Conservation (phyloP, 2,797 vertebrate species). For the Phylloscopus collybita region DNA sequence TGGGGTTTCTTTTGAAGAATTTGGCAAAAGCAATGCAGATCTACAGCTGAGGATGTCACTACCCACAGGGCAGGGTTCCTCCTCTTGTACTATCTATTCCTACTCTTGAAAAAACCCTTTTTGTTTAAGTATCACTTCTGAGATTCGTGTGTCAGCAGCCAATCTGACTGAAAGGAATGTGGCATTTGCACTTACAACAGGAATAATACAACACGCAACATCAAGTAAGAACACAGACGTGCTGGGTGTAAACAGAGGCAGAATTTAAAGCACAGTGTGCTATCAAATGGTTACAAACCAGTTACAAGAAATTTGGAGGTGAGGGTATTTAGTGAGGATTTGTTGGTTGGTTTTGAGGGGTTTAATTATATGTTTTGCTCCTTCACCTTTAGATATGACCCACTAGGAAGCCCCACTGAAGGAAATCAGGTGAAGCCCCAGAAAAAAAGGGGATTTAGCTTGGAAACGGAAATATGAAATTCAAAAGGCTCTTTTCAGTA, state of each 20-base stretch:
- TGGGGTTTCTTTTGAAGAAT: not conserved
- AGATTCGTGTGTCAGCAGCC: not conserved
- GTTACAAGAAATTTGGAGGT: not conserved
- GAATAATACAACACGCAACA: not conserved
- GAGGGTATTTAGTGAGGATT: not conserved
- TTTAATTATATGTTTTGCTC: not conserved
- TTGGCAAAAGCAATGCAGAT: not conserved
- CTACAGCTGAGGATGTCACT: not conserved
- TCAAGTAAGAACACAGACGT: not conserved
- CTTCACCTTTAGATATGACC: not conserved
- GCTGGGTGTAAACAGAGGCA: not conserved
- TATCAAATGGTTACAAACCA: not conserved
- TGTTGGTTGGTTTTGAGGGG: not conserved
- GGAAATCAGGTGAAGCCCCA: not conserved
- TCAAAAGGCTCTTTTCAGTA: not conserved
- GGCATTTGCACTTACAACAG: not conserved
- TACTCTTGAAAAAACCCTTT: not conserved
- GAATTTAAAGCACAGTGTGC: not conserved
- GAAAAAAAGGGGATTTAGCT: not conserved
- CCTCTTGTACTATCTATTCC: not conserved
- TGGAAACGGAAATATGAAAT: not conserved
- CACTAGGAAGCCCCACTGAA: not conserved
- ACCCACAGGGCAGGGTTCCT: not conserved
- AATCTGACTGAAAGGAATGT: not conserved
- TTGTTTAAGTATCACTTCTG: not conserved